phyloP scores from a whole-genome alignment of 2,888 invertebrate species.

The Zygothrica quintamaculata region DNA sequence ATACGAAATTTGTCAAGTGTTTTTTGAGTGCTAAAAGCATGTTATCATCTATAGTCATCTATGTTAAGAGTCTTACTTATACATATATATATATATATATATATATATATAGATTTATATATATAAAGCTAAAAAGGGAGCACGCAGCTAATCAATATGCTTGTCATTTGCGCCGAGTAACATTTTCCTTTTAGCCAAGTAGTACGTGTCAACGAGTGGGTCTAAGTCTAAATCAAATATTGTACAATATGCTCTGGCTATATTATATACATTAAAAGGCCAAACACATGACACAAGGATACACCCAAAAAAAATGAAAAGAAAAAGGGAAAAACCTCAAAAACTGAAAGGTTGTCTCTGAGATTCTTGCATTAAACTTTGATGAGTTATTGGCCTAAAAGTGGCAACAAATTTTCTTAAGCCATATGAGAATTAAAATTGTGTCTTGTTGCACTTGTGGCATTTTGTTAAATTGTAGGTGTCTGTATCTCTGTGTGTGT shows the following conservation, averaged over 20 bases:
- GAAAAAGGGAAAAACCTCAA: too few relatives aligned
- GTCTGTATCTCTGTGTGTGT: slow-evolving; percentile 30
- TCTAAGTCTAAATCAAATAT: slow-evolving; percentile 33
- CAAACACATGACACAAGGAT: slow-evolving; percentile 36
- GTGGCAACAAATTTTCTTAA: slow-evolving; percentile 23
- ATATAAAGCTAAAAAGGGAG: slow-evolving; percentile 55
- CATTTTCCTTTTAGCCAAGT: slow-evolving; percentile 79
- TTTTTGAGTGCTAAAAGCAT: slow-evolving; percentile 70
- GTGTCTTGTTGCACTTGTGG: slow-evolving; percentile 62
- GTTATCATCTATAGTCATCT: slow-evolving; percentile 75
- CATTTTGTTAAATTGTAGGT: slow-evolving; percentile 53
- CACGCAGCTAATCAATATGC: slow-evolving; percentile 78
- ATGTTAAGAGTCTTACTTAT: slow-evolving; percentile 52
- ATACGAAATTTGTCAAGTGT: too few relatives aligned
- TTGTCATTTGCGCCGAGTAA: slow-evolving; percentile 69
- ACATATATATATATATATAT: slow-evolving; percentile 29
- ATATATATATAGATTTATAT: too few relatives aligned
- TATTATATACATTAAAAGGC: slow-evolving; percentile 33
- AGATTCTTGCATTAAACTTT: slow-evolving; percentile 71
- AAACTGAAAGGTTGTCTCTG: too few relatives aligned
- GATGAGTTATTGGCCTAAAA: slow-evolving; percentile 70
- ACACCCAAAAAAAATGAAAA: slow-evolving; percentile 20
- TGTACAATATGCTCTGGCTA: slow-evolving; percentile 37
- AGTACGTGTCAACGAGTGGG: slow-evolving; percentile 72
- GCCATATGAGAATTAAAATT: slow-evolving; percentile 62